A percentile compares a stretch with the other conserved stretches of the same genome.
Conservation (phyloP, 1,140 invertebrate genomes). For the Lucilia cuprina region DNA sequence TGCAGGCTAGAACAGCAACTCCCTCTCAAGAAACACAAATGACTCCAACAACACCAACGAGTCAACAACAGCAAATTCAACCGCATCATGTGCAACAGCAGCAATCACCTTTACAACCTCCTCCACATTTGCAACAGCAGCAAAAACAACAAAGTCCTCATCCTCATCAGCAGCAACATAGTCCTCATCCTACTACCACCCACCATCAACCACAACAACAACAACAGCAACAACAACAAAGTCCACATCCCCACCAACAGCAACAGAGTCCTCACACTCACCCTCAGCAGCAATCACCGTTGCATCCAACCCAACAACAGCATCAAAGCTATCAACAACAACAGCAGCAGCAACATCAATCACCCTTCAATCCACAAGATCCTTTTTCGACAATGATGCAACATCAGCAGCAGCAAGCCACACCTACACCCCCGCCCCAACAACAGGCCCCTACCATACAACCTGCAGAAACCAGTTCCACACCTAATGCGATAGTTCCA, state of each 20-base stretch:
- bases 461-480: conserved; percentile 13
- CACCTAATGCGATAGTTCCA: not conserved
- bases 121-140: conserved; percentile 44
- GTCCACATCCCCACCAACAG: not conserved
- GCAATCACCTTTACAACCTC: conserved; percentile 47
- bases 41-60: not conserved
- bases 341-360: not conserved
- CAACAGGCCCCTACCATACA: not conserved
- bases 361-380: conserved; percentile 2
- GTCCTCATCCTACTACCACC: conserved; percentile 40
- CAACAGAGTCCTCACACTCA: conserved; percentile 34
- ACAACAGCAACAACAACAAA: conserved; percentile 44
- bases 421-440: conserved; percentile 40
- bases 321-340: not conserved
- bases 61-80: conserved; percentile 33
- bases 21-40: not conserved
- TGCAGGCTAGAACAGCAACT: not conserved
- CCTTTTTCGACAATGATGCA: conserved; percentile 21
- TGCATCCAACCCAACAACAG: conserved; percentile 2
- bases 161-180: conserved; percentile 42
- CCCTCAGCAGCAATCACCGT: conserved; percentile 16
- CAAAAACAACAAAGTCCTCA: conserved; percentile 42
- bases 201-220: conserved; percentile 42
- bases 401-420: conserved; percentile 46
- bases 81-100: conserved; percentile 46